Base-by-base conservation (phyloP, 1,140 invertebrate species). In the Bilobella aurantiaca region DNA sequence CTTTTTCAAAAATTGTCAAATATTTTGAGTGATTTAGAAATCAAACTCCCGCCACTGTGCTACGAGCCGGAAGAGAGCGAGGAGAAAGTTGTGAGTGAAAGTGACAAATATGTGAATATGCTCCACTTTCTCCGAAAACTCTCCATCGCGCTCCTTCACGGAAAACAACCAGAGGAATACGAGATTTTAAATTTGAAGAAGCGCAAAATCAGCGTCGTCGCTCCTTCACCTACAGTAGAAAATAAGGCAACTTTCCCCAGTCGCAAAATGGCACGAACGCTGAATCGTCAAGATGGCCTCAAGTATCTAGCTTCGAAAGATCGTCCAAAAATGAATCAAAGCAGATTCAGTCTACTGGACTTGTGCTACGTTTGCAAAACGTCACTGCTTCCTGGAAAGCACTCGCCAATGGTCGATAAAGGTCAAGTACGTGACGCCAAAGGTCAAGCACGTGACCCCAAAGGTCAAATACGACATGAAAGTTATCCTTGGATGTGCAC, bases 401-500 rank as follows among this genome's bases (percentile, higher is more conserved):
- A n/a, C n/a, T n/a, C n/a, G n/a, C n/a, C n/a, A n/a, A n/a, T n/a
- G n/a, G n/a, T n/a, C n/a, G n/a, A n/a, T n/a, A n/a, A n/a, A n/a
- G n/a, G n/a, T n/a, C n/a, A n/a, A n/a, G n/a, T n/a, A n/a, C n/a
- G n/a, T n/a, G n/a, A n/a, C n/a, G n/a, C n/a, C n/a, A n/a, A n/a
- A n/a, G n/a, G n/a, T n/a, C n/a, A n/a, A n/a, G n/a, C n/a, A n/a
- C n/a, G n/a, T n/a, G n/a, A n/a, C n/a, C n/a, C 34, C 8, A 42
- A 8, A 12, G 34, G 8, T 42, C 8, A 42, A 42, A 18, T 18
- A 12, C 8, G 34, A 18, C 34, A 42, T 42, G 8, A 8, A 42
- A 12, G 8, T 18, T 42, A 42, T 18, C 34, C 34, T 42, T 42
- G 34, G 34, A 29, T 67, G 16, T 69, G 68, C 34, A 5, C 1